phyloP scores from a whole-genome alignment of 2,113 vertebrate species.

The Gymnocephalus cernua region DNA sequence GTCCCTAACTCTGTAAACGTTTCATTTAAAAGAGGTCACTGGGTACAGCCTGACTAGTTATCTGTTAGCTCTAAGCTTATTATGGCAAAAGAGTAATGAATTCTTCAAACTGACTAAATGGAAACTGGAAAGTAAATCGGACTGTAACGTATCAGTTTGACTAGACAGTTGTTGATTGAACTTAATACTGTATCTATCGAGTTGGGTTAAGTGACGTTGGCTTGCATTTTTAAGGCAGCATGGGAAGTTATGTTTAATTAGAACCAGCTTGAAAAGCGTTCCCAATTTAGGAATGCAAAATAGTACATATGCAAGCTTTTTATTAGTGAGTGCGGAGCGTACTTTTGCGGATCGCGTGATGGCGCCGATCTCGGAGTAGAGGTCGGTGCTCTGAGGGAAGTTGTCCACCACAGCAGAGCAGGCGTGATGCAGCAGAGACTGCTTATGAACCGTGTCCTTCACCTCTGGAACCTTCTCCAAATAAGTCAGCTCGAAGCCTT shows the following conservation, averaged over 20 bases:
- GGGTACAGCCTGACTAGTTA: not conserved
- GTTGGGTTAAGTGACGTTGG: not conserved
- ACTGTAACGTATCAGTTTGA: not conserved
- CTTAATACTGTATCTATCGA: not conserved
- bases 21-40: not conserved
- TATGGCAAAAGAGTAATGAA: not conserved
- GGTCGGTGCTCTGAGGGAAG: conserved; percentile 94
- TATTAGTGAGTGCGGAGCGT: not conserved
- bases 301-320: not conserved
- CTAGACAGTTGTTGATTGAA: not conserved
- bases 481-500: conserved; percentile 98
- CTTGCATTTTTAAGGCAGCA: not conserved
- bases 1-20: not conserved
- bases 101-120: not conserved
- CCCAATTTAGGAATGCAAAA: not conserved
- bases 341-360: conserved; percentile 97
- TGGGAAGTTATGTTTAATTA: not conserved
- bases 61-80: not conserved
- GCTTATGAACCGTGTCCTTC: conserved; percentile 98
- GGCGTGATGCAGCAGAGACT: conserved; percentile 94
- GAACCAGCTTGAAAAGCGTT: not conserved
- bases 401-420: conserved; percentile 95
- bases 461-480: conserved; percentile 99
- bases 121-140: not conserved
- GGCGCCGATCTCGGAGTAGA: conserved; percentile 97